phyloP scores from a whole-genome alignment of 1,140 invertebrate genomes.

The Metaphire vulgaris region DNA sequence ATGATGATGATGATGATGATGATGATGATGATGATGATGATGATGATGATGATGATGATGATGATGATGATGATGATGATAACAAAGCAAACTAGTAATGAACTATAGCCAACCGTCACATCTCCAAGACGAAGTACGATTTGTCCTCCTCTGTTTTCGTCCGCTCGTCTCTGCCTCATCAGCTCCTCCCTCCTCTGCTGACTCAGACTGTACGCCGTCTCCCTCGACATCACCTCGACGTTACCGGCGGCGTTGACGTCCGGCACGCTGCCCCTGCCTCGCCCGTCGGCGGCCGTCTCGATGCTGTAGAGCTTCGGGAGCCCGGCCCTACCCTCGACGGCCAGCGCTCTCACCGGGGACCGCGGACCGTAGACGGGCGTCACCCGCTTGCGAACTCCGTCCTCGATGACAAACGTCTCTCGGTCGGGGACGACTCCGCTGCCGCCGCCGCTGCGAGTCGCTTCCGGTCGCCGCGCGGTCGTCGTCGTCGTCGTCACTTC shows the following conservation, averaged over 20 bases:
- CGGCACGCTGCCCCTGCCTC: conserved; percentile 65
- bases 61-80: conserved; percentile 3
- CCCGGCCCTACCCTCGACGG: background rate
- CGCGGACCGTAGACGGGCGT: conserved; percentile 19
- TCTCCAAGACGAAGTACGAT: conserved; percentile 48
- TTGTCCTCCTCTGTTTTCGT: conserved; percentile 53
- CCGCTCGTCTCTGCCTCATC: conserved; percentile 76
- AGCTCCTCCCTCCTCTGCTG: conserved; percentile 87
- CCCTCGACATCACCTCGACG: conserved; percentile 73
- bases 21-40: conserved; percentile 2
- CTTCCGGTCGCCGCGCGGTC: background rate
- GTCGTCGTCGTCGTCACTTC: background rate
- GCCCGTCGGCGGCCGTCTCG: background rate
- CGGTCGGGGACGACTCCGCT: conserved; percentile 17
- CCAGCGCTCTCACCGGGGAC: background rate
- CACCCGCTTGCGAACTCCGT: conserved; percentile 50
- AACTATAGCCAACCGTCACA: conserved; percentile 80
- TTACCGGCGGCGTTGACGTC: conserved; percentile 65
- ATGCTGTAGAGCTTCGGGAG: background rate
- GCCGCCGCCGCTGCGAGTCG: background rate
- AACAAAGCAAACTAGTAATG: too few species aligned
- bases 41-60: background rate
- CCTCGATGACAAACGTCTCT: conserved; percentile 52
- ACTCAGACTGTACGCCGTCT: conserved; percentile 87
- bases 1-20: background rate